These are phyloP conservation scores for Colletes collaris DNA, from an alignment of 2,888 invertebrate genomes.

Conservation along the genomic window DNA sequence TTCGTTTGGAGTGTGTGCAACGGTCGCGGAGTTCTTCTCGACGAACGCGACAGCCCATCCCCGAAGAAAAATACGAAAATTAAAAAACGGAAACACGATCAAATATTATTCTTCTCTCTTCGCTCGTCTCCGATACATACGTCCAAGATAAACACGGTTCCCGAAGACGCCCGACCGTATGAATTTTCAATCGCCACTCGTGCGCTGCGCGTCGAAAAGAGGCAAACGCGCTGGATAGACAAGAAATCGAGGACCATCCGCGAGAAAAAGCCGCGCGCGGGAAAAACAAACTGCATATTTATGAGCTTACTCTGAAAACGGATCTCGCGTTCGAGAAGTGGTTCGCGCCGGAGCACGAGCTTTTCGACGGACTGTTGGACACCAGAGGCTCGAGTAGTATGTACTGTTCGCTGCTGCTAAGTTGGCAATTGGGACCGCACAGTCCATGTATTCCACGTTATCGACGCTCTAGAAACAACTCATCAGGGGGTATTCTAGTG, in stretches of 20 bases:
- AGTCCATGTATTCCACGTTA: no score
- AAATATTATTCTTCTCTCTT: conserved; percentile 31
- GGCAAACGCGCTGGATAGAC: neutral
- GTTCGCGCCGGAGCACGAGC: neutral
- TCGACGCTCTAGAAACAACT: no score
- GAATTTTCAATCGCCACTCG: conserved; percentile 65
- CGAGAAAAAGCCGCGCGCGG: conserved; percentile 18
- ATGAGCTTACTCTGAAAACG: conserved; percentile 71
- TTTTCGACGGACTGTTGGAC: conserved; percentile 18
- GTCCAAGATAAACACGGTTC: conserved; percentile 65
- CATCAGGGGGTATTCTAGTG: no score
- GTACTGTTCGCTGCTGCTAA: no score
- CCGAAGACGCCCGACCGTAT: conserved; percentile 50
- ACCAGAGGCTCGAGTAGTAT: neutral
- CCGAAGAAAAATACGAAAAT: no score
- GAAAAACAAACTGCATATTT: conserved; percentile 70
- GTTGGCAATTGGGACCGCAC: neutral
- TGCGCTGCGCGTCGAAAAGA: conserved; percentile 29
- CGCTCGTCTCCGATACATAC: conserved; percentile 36
- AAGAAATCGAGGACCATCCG: conserved; percentile 7
- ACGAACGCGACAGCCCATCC: no score
- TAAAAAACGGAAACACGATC: conserved; percentile 1
- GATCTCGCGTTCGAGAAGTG: conserved; percentile 40
- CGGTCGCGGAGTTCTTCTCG: neutral
- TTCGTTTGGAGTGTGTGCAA: no score